Conservation (phyloP, 2,797 vertebrate genomes). For the Pseudomugil gertrudae region DNA sequence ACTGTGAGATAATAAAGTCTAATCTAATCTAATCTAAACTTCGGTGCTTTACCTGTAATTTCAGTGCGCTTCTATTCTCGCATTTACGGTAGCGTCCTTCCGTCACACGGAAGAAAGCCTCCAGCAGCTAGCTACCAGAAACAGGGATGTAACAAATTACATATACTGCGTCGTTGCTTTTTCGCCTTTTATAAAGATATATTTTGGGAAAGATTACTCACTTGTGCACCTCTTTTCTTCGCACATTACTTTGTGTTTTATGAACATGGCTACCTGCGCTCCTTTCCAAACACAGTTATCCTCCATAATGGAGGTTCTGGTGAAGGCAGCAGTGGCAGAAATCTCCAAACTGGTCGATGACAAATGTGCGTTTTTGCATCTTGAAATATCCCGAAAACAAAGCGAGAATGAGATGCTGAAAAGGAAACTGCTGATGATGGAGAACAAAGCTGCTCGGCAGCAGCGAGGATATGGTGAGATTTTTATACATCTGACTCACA, state of each 20-base stretch:
- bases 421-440: slow-evolving; percentile 69
- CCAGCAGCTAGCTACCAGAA: slow-evolving; percentile 51
- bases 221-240: background rate
- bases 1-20: too few relatives aligned
- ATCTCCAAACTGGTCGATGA: slow-evolving; percentile 83
- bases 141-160: slow-evolving; percentile 47
- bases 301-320: slow-evolving; percentile 83
- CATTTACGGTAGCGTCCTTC: slow-evolving; percentile 64
- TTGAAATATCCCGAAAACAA: slow-evolving; percentile 78
- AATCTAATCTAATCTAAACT: too few relatives aligned
- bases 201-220: background rate
- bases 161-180: slow-evolving; percentile 39
- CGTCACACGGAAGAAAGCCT: slow-evolving; percentile 70
- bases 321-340: slow-evolving; percentile 78
- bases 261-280: slow-evolving; percentile 75
- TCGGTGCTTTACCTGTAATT: background rate
- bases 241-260: slow-evolving; percentile 8
- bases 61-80: background rate
- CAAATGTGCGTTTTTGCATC: slow-evolving; percentile 77
- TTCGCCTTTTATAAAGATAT: slow-evolving; percentile 10
- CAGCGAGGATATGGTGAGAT: slow-evolving; percentile 71
- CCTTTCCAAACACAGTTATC: slow-evolving; percentile 79
- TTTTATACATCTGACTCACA: background rate
- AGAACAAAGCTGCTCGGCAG: slow-evolving; percentile 65
- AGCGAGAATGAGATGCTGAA: slow-evolving; percentile 77